These are phyloP conservation scores for Phortica variegata DNA, from an alignment of 1,140 invertebrate species.

Conservation along the genomic window DNA sequence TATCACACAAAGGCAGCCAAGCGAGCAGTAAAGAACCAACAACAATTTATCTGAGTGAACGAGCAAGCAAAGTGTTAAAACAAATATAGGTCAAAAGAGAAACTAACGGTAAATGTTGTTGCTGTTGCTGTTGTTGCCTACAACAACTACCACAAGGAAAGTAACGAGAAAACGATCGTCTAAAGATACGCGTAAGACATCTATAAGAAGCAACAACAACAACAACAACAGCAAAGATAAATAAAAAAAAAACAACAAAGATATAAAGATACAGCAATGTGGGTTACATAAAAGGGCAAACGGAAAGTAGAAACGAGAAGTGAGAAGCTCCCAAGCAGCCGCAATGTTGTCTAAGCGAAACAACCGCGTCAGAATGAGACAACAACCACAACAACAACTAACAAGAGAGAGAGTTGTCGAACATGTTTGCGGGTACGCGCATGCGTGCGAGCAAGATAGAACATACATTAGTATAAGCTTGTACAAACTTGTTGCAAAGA, in stretches of 20 bases:
- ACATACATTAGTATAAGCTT: constrained; percentile 8
- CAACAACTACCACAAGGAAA: constrained; percentile 9
- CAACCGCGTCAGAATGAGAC: neutral
- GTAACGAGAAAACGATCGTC: too few species aligned
- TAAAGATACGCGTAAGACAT: constrained; percentile 15
- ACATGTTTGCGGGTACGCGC: neutral
- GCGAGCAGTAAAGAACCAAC: constrained; percentile 20
- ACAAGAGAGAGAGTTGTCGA: neutral
- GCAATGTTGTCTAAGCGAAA: neutral
- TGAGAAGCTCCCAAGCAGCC: too few species aligned
- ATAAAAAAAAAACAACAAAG: neutral
- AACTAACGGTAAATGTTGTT: constrained; percentile 48
- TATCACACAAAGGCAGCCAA: constrained; percentile 16
- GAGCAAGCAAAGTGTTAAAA: constrained; percentile 21
- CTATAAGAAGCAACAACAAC: constrained; percentile 21
- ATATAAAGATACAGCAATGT: constrained; percentile 9
- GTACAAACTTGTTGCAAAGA: constrained; percentile 50
- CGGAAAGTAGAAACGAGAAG: constrained; percentile 50
- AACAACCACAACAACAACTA: neutral
- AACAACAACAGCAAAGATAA: constrained; percentile 28
- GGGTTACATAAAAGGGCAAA: constrained; percentile 54
- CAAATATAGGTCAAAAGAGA: constrained; percentile 57
- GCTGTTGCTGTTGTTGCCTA: constrained; percentile 1
- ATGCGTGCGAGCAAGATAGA: neutral
- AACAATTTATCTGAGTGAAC: too few species aligned